Base-by-base conservation (phyloP, 2,113 vertebrate genomes). In the Semicossyphus pulcher region DNA sequence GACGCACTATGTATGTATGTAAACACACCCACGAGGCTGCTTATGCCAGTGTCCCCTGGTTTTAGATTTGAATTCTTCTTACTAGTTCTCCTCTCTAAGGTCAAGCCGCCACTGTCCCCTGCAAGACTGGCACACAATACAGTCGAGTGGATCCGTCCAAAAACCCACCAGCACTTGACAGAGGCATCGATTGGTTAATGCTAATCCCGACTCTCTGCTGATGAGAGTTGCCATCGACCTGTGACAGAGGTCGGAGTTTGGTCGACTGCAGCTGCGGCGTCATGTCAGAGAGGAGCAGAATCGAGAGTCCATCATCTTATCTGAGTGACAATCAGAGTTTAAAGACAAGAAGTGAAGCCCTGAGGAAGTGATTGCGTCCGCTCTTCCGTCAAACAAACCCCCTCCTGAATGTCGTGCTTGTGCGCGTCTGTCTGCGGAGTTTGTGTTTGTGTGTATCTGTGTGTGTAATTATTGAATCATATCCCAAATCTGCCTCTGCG, bases 211-310 rank as follows among this genome's bases (percentile, higher is more conserved):
- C 26, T 62, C 61, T 74, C 34, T 45, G 65, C 44, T 73, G 78
- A 84, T 58, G 65, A 78, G 25, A 62, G 70, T 18, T 67, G 71
- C 60, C 80, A 72, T 69, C 18, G 39, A 37, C 66, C 51, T 39
- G 75, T 74, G 70, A 58, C 25, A 52, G 37, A 77, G 28, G 48
- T 57, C 52, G 64, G 26, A 39, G 39, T 31, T 10, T 49, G 39
- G 66, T 23, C 14, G 10, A 20, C 41, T 57, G 26, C 54, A 45
- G 28, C 60, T 42, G 36, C 53, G n/a, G 18, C 49, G 7, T 59
- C 16, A 25, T 66, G 65, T 58, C 57, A 8, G 41, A 42, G 37
- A 23, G 28, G 3, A 15, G 15, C 26, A 48, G 25, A 44, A 29
- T 57, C 71, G 26, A 20, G 18, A 32, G 20, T 60, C 58, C 37